phyloP scores from a whole-genome alignment of 1,140 invertebrate species.

The Helicorthomorpha holstii region DNA sequence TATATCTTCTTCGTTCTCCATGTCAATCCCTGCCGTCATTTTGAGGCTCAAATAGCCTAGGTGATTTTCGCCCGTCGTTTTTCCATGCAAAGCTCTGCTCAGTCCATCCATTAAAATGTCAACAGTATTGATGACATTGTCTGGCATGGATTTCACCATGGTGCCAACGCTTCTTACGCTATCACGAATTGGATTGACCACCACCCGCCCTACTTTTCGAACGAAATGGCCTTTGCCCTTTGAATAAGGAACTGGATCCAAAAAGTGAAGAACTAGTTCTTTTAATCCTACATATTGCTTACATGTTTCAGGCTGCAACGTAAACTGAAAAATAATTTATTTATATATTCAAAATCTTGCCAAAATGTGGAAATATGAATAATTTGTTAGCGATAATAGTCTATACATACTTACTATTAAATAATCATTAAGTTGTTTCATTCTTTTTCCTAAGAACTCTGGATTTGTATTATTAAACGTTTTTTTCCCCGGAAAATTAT shows the following conservation, averaged over 20 bases:
- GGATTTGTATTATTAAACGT: conserved; percentile 84
- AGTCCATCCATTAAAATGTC: conserved; percentile 65
- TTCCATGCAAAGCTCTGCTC: conserved; percentile 30
- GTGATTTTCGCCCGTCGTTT: background rate
- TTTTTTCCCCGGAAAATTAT: conserved; percentile 81
- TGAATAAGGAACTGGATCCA: conserved; percentile 63
- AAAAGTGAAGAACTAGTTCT: conserved; percentile 50
- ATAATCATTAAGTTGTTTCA: conserved; percentile 68
- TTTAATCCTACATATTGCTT: conserved; percentile 44
- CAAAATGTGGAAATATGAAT: conserved; percentile 1
- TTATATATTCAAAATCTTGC: conserved; percentile 1
- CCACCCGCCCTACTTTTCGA: conserved; percentile 10
- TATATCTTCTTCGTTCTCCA: conserved; percentile 28
- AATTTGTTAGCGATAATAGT: background rate
- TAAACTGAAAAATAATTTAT: conserved; percentile 22
- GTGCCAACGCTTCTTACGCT: conserved; percentile 57
- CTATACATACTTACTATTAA: conserved; percentile 32
- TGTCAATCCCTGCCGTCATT: background rate
- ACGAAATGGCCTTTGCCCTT: conserved; percentile 28
- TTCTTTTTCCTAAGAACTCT: conserved; percentile 66
- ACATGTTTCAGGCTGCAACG: conserved; percentile 42
- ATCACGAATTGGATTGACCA: conserved; percentile 60
- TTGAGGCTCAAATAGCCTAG: background rate
- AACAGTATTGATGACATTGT: conserved; percentile 58
- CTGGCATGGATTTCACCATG: conserved; percentile 59